Evolutionary conservation across 2,113 vertebrate genomes (phyloP).

Genomic region (Acrocephalus kingi): DNA sequence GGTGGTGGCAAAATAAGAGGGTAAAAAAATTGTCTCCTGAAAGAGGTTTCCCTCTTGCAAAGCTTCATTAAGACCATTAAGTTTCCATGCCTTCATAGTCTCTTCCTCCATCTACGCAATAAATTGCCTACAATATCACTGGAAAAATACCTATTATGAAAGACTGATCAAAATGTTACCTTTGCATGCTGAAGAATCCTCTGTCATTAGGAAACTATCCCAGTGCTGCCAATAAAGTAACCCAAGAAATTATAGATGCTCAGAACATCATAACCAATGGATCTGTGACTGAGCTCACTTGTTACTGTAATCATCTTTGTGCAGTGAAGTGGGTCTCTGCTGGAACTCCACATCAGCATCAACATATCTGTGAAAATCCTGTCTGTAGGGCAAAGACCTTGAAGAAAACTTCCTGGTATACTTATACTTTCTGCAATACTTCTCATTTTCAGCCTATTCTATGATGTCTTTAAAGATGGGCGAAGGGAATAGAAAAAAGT

Average conservation of each 20-base stretch:
- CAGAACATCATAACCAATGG: neutral
- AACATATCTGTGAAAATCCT: neutral
- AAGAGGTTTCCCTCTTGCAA: too few species aligned
- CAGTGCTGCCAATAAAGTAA: neutral
- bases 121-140: neutral
- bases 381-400: neutral
- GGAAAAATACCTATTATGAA: neutral
- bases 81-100: neutral
- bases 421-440: neutral
- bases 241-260: neutral
- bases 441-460: neutral
- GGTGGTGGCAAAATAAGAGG: too few species aligned
- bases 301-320: neutral
- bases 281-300: neutral
- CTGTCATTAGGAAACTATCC: neutral
- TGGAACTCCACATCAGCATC: neutral
- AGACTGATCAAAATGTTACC: neutral
- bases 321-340: neutral
- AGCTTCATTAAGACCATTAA: too few species aligned
- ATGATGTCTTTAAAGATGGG: neutral
- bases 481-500: neutral
- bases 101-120: neutral
- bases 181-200: neutral
- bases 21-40: too few species aligned
- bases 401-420: neutral